Base-by-base conservation (phyloP, 2,797 vertebrate genomes). In the Esox lucius region DNA sequence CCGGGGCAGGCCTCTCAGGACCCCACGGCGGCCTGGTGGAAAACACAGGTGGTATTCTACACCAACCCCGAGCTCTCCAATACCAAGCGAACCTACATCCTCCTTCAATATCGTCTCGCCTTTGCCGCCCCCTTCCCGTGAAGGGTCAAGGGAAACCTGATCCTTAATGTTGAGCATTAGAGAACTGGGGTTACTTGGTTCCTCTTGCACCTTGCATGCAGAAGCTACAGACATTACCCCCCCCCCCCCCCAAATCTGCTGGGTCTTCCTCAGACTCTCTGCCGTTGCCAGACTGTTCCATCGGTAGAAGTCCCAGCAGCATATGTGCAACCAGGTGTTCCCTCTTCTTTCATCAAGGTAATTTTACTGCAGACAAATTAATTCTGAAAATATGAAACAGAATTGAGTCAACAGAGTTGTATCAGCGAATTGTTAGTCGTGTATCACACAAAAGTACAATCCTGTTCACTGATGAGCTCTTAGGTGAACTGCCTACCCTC, bases 311-410 rank as follows among this genome's bases (percentile, higher is more conserved):
- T 91, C 90, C 89, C 90, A 70, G 86, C 79, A 91, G 91, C 90
- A 93, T 91, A 91, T 81, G 81, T 91, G 89, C 61, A 86, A 84
- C 86, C 92, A 93, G 91, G 92, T 93, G 92, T 91, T 91, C 74
- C 82, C 85, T 87, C 81, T 81, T 85, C 88, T 81, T 89, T 89
- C 87, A 86, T 90, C 86, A 86, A 89, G 85, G 85, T 82, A 88
- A 88, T 85, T 85, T 85, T 71, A 89, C 84, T 87, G 82, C 84
- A 85, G 85, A 87, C 86, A 89, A 88, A 86, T 90, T 90, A 90
- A 91, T 91, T 90, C 87, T 83, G 82, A 85, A 77, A 87, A 78
- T 76, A 89, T 85, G 74, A 85, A 85, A 56, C 1, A n/a, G n/a
- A 56, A 56, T 56, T 56, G 53, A 11, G 86, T 88, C 88, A 85